These are phyloP conservation scores for Calephelis nemesis DNA, from an alignment of 1,140 invertebrate species.

Conservation along the genomic window DNA sequence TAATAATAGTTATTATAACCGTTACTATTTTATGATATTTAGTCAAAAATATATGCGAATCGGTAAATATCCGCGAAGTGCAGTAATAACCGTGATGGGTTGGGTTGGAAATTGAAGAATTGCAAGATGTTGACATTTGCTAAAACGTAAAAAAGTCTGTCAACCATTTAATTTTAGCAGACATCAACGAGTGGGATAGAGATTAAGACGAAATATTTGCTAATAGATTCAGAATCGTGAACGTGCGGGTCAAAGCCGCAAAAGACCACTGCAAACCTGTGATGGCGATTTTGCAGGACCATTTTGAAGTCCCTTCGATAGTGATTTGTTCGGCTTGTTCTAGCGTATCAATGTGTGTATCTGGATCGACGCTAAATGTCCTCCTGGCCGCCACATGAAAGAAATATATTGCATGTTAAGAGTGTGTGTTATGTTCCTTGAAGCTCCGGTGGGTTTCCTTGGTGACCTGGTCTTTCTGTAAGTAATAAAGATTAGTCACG, in stretches of 20 bases:
- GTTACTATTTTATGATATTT: no score
- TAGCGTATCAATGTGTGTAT: slow-evolving; percentile 98
- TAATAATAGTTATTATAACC: no score
- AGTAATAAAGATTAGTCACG: slow-evolving; percentile 48
- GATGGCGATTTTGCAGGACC: slow-evolving; percentile 99
- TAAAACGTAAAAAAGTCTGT: slow-evolving; percentile 30
- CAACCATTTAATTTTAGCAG: slow-evolving; percentile 46
- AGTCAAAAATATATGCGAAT: slow-evolving; percentile 6
- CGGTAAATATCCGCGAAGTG: slow-evolving; percentile 46
- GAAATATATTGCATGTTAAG: slow-evolving; percentile 74
- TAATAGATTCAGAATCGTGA: slow-evolving; percentile 91
- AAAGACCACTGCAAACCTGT: slow-evolving; percentile 88
- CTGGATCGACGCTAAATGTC: slow-evolving; percentile 98
- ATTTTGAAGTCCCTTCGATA: slow-evolving; percentile 99
- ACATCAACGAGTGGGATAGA: slow-evolving; percentile 61
- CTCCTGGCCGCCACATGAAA: slow-evolving; percentile 85
- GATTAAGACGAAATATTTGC: slow-evolving; percentile 71
- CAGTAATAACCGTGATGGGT: slow-evolving; percentile 69
- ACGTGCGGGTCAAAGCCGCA: slow-evolving; percentile 73
- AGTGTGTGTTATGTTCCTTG: slow-evolving; percentile 49
- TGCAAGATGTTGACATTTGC: slow-evolving; percentile 67
- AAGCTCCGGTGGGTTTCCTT: slow-evolving; percentile 26
- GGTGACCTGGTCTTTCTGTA: slow-evolving; percentile 23
- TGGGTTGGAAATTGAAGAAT: slow-evolving; percentile 63
- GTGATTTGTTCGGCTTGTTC: slow-evolving; percentile 98